phyloP scores from a whole-genome alignment of 2,888 invertebrate species.

The Ochropleura plecta region DNA sequence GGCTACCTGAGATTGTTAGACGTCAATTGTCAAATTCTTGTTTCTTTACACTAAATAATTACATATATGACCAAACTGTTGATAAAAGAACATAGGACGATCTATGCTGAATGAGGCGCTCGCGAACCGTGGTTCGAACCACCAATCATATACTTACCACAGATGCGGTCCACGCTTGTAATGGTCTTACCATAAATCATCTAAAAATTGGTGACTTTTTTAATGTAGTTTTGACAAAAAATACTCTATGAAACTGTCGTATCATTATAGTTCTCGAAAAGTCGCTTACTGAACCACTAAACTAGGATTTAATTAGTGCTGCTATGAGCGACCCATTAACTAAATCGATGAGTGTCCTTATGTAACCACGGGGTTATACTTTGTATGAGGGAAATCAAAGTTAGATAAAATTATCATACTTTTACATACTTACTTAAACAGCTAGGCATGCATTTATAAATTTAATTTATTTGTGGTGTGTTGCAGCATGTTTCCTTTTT shows the following conservation, averaged over 20 bases:
- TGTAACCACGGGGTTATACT: too few relatives aligned
- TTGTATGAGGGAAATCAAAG: too few relatives aligned
- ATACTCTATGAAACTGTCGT: not conserved
- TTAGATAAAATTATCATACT: too few relatives aligned
- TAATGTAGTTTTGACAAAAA: not conserved
- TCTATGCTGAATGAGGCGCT: not conserved
- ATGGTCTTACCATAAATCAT: not conserved
- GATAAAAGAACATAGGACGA: not conserved
- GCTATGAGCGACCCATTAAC: not conserved
- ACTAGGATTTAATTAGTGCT: not conserved
- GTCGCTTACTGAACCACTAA: not conserved
- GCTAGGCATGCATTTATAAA: too few relatives aligned
- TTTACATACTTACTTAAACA: too few relatives aligned
- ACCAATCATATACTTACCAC: not conserved
- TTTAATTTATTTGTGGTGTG: not conserved
- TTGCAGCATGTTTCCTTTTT: not conserved
- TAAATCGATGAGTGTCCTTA: too few relatives aligned
- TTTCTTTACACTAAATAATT: not conserved
- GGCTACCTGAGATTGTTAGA: slow-evolving; percentile 34
- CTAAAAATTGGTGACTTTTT: not conserved
- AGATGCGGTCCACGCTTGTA: not conserved
- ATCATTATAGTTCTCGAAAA: not conserved
- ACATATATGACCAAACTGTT: too few relatives aligned
- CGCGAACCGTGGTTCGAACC: not conserved
- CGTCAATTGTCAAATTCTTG: not conserved